These are phyloP conservation scores for Poeciliopsis retropinna DNA, from an alignment of 2,113 vertebrate species.

Conservation along the genomic window DNA sequence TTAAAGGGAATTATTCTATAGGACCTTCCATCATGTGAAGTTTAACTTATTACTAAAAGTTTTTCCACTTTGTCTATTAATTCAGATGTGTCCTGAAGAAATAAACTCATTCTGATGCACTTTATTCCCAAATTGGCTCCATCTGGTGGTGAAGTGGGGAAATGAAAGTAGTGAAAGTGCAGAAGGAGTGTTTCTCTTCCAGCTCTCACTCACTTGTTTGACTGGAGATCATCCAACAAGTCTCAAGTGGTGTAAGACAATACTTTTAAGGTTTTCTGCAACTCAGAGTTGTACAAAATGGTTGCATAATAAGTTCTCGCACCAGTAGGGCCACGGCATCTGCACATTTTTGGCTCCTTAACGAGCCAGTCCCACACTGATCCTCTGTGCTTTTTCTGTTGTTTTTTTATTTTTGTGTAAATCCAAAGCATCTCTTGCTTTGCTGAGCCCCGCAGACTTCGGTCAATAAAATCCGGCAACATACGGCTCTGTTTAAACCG, in stretches of 20 bases:
- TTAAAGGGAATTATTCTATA: constrained; percentile 41
- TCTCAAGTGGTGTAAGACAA: constrained; percentile 54
- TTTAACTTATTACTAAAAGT: constrained; percentile 52
- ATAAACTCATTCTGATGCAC: constrained; percentile 31
- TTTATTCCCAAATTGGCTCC: constrained; percentile 52
- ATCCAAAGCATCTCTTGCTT: constrained; percentile 36
- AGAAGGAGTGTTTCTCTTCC: constrained; percentile 3
- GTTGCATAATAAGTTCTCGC: constrained; percentile 50
- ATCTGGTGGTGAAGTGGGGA: constrained; percentile 62
- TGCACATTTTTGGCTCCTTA: constrained; percentile 46
- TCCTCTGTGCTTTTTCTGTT: neutral
- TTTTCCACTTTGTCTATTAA: constrained; percentile 54
- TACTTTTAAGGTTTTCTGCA: constrained; percentile 39
- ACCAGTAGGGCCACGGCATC: constrained; percentile 31
- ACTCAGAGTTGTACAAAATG: constrained; percentile 36
- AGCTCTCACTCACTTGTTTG: constrained; percentile 49
- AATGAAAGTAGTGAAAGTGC: constrained; percentile 7
- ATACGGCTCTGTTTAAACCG: constrained; percentile 57
- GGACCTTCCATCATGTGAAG: constrained; percentile 23
- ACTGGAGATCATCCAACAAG: constrained; percentile 38
- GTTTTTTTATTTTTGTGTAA: neutral
- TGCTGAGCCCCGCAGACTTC: constrained; percentile 54
- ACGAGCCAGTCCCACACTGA: constrained; percentile 41
- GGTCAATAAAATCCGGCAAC: constrained; percentile 56
- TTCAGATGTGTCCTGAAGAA: constrained; percentile 48